These are phyloP conservation scores for Athrips mouffetella DNA, from an alignment of 2,888 invertebrate species.

Conservation along the genomic window DNA sequence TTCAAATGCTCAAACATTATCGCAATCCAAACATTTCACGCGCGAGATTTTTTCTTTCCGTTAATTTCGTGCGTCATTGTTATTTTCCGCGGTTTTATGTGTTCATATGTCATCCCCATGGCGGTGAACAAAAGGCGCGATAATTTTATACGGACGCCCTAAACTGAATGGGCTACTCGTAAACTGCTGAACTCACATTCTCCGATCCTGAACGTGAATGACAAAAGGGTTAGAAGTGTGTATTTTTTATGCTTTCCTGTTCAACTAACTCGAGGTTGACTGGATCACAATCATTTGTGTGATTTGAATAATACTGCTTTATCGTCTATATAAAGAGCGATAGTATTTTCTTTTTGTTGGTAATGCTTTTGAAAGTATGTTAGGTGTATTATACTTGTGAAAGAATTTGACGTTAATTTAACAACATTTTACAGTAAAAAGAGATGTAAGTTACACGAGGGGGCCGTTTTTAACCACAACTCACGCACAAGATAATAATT, in stretches of 20 bases:
- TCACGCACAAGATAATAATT: too few species aligned
- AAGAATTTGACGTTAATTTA: too few species aligned
- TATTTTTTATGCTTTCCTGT: slow-evolving; percentile 13
- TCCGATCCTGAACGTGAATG: slow-evolving; percentile 11
- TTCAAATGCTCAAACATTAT: slow-evolving; percentile 1
- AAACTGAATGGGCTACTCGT: slow-evolving; percentile 22
- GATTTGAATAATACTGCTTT: background rate
- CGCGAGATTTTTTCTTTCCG: slow-evolving; percentile 6
- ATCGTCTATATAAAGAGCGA: background rate
- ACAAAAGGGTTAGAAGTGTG: slow-evolving; percentile 11
- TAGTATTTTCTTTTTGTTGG: too few species aligned
- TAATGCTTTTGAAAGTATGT: too few species aligned
- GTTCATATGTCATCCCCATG: slow-evolving; percentile 19
- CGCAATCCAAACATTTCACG: slow-evolving; percentile 10
- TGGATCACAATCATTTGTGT: background rate
- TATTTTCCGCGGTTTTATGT: slow-evolving; percentile 18
- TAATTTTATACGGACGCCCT: slow-evolving; percentile 27
- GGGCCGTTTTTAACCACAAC: too few species aligned
- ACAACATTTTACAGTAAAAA: too few species aligned
- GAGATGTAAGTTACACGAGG: too few species aligned
- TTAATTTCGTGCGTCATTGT: slow-evolving; percentile 18
- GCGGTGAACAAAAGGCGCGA: slow-evolving; percentile 20
- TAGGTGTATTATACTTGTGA: too few species aligned
- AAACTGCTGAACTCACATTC: slow-evolving; percentile 23
- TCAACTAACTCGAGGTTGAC: background rate